Evolutionary conservation across 2,113 vertebrate genomes (phyloP), one percentile per base, ranked within the genome.

Genomic region (Globicephala melas): DNA sequence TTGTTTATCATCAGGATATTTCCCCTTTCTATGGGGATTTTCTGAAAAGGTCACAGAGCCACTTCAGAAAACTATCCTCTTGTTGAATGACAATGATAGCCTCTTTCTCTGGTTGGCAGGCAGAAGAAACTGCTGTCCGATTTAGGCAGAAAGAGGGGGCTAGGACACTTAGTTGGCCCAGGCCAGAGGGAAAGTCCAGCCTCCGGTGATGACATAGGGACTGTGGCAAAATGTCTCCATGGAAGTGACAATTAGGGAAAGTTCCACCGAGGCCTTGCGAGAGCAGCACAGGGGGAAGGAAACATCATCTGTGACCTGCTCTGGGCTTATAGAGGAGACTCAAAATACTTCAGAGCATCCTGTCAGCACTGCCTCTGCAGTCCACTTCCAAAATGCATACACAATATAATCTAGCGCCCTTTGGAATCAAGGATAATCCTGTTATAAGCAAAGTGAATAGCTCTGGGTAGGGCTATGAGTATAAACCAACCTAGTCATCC

Each of bases 111-210:
- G 65, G 20, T 89, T 97, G 81, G 94, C 91, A 94, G 88, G 63
- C 50, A 95, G 94, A 86, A 70, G 63, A 77, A 63, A 77, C 41
- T 47, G 25, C 55, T 76, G 18, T 83, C 62, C 4, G 21, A 65
- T 31, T 8, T 47, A 80, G 36, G n/a, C 47, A 88, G 91, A 87
- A 38, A 38, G 11, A n/a, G 33, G 20, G 87, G 47, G 13, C 31
- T 41, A 70, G 82, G 36, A 47, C 31, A 60, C 65, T 77, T 17
- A 55, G 33, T 60, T 97, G 96, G 97, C 96, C 71, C 38, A 90
- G 80, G 74, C 70, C 80, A 96, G 41, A 97, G 97, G 97, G 97
- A 81, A 97, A 97, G 80, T 97, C 98, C 97, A 97, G 85, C 38
- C 86, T 80, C 67, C 85, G 17, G 58, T n/a, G 77, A 81, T 21